Evolutionary conservation across 2,888 invertebrate genomes (phyloP).

Genomic region (Bugula neritina): DNA sequence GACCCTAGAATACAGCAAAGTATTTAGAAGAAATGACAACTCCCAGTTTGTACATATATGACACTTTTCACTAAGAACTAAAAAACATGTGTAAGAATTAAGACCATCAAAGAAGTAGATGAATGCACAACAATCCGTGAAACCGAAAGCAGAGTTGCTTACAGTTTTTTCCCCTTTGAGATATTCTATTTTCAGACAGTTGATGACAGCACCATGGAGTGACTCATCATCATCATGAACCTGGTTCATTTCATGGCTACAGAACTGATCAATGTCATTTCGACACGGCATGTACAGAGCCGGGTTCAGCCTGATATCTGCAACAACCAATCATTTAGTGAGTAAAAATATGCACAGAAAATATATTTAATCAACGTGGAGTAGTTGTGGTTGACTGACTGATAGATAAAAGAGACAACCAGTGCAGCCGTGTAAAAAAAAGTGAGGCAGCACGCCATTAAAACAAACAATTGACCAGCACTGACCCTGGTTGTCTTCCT

Average conservation of each 20-base stretch:
- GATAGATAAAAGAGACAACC: too few relatives aligned
- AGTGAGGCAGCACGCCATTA: too few relatives aligned
- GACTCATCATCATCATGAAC: constrained; percentile 53
- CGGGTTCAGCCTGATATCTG: constrained; percentile 81
- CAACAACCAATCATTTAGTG: constrained; percentile 9
- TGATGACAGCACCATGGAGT: constrained; percentile 74
- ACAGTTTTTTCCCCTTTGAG: background rate
- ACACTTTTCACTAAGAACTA: too few relatives aligned
- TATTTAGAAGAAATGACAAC: background rate
- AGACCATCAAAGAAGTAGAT: too few relatives aligned
- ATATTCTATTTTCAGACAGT: constrained; percentile 66
- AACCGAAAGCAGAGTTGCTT: background rate
- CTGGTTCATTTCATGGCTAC: constrained; percentile 59
- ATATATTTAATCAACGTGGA: too few relatives aligned
- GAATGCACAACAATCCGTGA: background rate
- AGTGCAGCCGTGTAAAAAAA: too few relatives aligned
- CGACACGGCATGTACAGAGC: constrained; percentile 74
- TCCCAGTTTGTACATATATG: too few relatives aligned
- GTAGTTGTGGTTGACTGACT: too few relatives aligned
- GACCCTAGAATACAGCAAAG: background rate
- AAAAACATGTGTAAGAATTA: too few relatives aligned
- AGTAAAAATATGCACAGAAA: too few relatives aligned
- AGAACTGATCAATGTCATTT: constrained; percentile 72
- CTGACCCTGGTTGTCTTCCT: constrained; percentile 24
- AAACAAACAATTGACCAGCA: too few relatives aligned